These are phyloP conservation scores for Labeo rohita DNA, from an alignment of 2,113 vertebrate genomes.

Conservation along the genomic window DNA sequence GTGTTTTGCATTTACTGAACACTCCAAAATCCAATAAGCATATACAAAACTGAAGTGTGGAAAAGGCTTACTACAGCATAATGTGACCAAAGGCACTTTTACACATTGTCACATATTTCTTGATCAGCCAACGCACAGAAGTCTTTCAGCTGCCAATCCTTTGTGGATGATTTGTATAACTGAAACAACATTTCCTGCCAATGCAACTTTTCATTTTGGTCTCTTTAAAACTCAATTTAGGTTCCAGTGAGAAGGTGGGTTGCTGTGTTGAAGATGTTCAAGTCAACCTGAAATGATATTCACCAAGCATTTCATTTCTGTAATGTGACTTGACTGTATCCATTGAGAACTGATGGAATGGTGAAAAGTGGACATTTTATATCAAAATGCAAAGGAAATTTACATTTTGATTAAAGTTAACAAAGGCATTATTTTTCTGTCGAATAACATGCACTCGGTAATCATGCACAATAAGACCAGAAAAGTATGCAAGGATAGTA, in stretches of 20 bases:
- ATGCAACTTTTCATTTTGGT: not conserved
- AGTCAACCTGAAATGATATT: not conserved
- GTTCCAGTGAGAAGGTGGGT: not conserved
- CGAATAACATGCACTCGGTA: not conserved
- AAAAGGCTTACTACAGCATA: conserved; percentile 31
- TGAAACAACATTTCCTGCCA: not conserved
- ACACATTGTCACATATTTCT: not conserved
- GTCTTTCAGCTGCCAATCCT: not conserved
- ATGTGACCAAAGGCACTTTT: not conserved
- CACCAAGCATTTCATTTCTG: not conserved
- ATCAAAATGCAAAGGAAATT: not conserved
- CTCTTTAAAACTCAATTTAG: not conserved
- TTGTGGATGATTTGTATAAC: not conserved
- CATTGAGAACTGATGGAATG: not conserved
- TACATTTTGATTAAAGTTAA: conserved; percentile 18
- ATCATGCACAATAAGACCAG: not conserved
- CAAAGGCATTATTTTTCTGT: not conserved
- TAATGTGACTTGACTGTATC: not conserved
- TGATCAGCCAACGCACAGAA: not conserved
- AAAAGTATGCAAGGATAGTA: not conserved
- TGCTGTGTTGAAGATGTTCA: not conserved
- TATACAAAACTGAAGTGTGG: conserved; percentile 22
- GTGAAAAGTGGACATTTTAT: not conserved
- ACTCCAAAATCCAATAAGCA: conserved; percentile 34
- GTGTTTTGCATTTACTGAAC: conserved; percentile 7